Percentiles rank a stretch among this genome's conserved stretches.
Evolutionary conservation across 2,113 vertebrate genomes (phyloP).

Genomic region (Coreoperca whiteheadi): DNA sequence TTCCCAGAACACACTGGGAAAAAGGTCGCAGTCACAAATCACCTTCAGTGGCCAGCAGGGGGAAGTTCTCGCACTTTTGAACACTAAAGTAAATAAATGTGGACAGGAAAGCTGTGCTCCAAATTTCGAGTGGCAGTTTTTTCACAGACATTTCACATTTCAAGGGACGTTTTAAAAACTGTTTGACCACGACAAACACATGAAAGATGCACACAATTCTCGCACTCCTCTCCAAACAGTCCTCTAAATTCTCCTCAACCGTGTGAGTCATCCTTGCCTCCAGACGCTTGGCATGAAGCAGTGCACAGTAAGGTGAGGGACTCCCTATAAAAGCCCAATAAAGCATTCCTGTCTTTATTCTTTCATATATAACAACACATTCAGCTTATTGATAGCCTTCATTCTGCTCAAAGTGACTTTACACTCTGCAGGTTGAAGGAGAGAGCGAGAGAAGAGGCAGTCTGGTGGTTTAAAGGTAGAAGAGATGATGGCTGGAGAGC

Average conservation of each 20-base stretch:
- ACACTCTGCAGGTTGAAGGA: background rate
- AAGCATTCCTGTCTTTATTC: conserved; percentile 40
- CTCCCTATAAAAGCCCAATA: conserved; percentile 53
- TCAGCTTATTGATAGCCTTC: conserved; percentile 33
- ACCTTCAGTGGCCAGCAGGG: conserved; percentile 37
- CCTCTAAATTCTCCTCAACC: conserved; percentile 23
- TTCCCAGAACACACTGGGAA: conserved; percentile 44
- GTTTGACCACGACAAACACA: conserved; percentile 31
- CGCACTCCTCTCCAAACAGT: conserved; percentile 27
- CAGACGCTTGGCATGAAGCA: conserved; percentile 60
- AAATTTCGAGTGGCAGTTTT: conserved; percentile 51
- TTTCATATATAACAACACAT: conserved; percentile 37
- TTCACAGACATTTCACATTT: conserved; percentile 14
- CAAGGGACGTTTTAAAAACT: conserved; percentile 4
- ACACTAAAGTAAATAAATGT: conserved; percentile 54
- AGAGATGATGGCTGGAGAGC: conserved; percentile 15
- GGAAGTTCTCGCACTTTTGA: conserved; percentile 49
- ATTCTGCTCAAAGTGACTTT: background rate
- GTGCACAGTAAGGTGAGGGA: conserved; percentile 39
- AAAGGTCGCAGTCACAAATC: conserved; percentile 58
- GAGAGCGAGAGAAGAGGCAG: background rate
- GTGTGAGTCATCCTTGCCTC: conserved; percentile 53
- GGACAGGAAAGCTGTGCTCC: conserved; percentile 18
- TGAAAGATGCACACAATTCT: conserved; percentile 37
- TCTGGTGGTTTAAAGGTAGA: conserved; percentile 14